Evolutionary conservation across 2,113 vertebrate genomes (phyloP), one percentile per base, ranked within the genome.

Genomic region (Nycticebus coucang): DNA sequence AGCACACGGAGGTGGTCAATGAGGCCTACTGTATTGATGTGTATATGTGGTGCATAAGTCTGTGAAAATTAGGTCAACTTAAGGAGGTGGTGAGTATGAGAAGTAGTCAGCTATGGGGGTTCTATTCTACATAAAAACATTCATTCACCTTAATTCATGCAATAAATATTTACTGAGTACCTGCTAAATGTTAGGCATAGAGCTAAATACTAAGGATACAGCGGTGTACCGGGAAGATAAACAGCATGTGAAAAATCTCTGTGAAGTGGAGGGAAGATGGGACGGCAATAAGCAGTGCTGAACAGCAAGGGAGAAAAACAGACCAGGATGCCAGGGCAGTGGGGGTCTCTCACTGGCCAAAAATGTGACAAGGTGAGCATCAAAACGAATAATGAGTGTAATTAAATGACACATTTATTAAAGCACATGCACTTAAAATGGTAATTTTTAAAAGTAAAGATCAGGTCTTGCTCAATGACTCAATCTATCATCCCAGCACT

Each of bases 351-450:
- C 45, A 79, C 0, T 79, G 59, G 41, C 72, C 64, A 85, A 78
- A 64, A 64, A 64, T 64, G 62, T 28, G 62, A 64, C 62, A 28
- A 22, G 60, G 26, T 64, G 24, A 64, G 11, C 62, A 64, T 64
- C 24, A 64, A 64, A 64, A 28, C 1, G 10, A 64, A 64, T 28
- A 28, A 64, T 13, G 10, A 64, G 78, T 71, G 21, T 35, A 89
- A 84, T 41, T 87, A 93, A 72, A 26, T 95, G 33, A 95, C 66
- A 71, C 15, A 64, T 45, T 71, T 79, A 89, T 69, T 83, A 95
- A 91, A 64, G 75, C 12, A 30, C 55, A 35, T n/a, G 45, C 53
- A 71, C 77, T 89, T 15, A 62, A 83, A 62, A 84, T 59, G 50
- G n/a, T 62, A 69, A 41, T 80, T 84, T 35, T 41, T 22, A 37